These are phyloP conservation scores for Lasioglossum figueresi DNA, from an alignment of 2,888 invertebrate genomes.

Conservation along the genomic window DNA sequence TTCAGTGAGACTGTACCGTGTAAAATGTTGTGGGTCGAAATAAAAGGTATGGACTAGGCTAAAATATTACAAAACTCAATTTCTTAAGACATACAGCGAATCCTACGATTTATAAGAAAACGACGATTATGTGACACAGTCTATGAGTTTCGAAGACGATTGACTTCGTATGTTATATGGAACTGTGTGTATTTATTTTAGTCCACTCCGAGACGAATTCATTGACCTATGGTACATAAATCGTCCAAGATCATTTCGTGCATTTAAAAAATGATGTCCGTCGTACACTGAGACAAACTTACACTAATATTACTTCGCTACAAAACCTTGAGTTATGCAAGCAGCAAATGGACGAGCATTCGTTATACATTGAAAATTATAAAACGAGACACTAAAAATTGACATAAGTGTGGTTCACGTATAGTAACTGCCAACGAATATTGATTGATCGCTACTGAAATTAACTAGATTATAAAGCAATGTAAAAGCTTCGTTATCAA, in stretches of 20 bases:
- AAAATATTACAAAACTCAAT: background rate
- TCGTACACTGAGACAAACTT: background rate
- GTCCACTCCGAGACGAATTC: background rate
- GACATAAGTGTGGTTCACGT: background rate
- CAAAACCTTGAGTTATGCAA: background rate
- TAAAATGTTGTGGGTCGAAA: background rate
- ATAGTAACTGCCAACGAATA: too few relatives aligned
- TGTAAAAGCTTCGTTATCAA: too few relatives aligned
- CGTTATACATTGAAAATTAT: background rate
- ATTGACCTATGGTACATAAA: background rate
- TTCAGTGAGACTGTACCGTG: background rate
- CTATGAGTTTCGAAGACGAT: too few relatives aligned
- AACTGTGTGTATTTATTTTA: too few relatives aligned
- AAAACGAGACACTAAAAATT: too few relatives aligned
- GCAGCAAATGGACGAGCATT: background rate
- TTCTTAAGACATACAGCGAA: background rate
- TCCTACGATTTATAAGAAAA: background rate
- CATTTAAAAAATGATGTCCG: background rate
- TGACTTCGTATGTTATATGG: too few relatives aligned
- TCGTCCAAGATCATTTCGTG: background rate
- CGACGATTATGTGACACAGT: background rate
- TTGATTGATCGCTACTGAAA: too few relatives aligned
- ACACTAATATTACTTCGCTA: background rate
- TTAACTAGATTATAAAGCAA: too few relatives aligned
- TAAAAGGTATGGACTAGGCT: background rate